These are phyloP conservation scores for Tamandua tetradactyla DNA, from an alignment of 2,797 vertebrate genomes.

Conservation along the genomic window DNA sequence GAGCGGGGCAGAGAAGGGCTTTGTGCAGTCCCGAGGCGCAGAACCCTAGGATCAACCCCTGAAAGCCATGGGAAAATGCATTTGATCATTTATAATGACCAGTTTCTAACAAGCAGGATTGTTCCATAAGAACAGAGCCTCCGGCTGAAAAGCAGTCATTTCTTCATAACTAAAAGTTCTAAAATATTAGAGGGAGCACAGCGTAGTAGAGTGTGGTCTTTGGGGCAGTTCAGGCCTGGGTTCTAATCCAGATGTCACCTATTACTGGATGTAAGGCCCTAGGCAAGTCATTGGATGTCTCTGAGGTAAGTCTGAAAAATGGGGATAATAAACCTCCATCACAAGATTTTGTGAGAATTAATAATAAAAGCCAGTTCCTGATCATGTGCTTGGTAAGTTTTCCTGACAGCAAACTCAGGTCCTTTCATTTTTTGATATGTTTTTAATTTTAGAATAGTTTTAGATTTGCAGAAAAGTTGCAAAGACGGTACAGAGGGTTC, in stretches of 20 bases:
- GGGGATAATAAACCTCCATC: background rate
- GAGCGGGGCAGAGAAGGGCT: too few species aligned
- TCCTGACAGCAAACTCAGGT: background rate
- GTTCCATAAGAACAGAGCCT: background rate
- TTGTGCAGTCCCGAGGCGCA: background rate
- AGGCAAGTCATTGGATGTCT: background rate
- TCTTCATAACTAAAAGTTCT: background rate
- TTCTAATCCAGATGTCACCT: background rate
- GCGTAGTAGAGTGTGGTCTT: background rate
- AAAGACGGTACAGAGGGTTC: background rate
- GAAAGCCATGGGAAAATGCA: background rate
- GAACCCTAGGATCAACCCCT: background rate
- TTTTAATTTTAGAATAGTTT: conserved; percentile 20
- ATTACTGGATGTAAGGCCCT: background rate
- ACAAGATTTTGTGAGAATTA: background rate
- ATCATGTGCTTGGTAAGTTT: background rate
- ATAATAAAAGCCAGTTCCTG: background rate
- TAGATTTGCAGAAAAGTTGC: background rate
- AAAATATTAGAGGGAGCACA: background rate
- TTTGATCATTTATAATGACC: background rate
- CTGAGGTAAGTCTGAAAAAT: background rate
- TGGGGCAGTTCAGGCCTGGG: background rate
- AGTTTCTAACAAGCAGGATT: background rate
- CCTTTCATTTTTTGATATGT: background rate
- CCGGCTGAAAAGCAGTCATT: background rate